Percentiles rank a stretch among this genome's conserved stretches.
Evolutionary conservation across 2,113 vertebrate genomes (phyloP).

Genomic region (Neopipo cinnamomea): DNA sequence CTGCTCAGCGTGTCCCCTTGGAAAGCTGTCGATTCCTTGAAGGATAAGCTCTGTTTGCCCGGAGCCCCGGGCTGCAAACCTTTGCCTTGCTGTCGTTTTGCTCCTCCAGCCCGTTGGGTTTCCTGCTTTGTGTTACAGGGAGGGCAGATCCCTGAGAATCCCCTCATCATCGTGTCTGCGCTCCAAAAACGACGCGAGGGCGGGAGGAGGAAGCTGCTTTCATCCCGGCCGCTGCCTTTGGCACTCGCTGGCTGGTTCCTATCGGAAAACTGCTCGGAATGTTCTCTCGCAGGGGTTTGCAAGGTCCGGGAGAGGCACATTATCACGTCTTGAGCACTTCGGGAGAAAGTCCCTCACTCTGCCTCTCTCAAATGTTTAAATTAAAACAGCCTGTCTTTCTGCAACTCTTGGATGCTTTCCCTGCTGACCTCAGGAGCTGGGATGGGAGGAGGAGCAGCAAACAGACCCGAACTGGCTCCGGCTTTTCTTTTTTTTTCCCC

Average conservation of each 20-base stretch:
- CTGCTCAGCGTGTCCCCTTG: not conserved
- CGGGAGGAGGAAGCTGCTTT: not conserved
- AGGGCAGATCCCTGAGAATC: not conserved
- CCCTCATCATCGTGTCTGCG: accelerated
- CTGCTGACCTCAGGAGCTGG: conserved; percentile 56
- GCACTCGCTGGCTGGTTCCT: not conserved
- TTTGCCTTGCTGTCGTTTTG: not conserved
- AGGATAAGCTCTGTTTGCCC: not conserved
- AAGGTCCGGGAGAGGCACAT: not conserved
- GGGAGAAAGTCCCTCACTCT: not conserved
- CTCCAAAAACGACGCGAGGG: accelerated
- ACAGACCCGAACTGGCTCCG: not conserved
- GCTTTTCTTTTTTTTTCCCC: not conserved
- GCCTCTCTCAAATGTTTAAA: not conserved
- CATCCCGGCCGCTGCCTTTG: not conserved
- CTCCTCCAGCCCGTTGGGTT: not conserved
- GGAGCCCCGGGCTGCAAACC: not conserved
- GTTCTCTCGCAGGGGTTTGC: not conserved
- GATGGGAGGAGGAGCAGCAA: conserved; percentile 45
- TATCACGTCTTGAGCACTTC: not conserved
- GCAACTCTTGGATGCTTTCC: conserved; percentile 41
- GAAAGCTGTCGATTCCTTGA: not conserved
- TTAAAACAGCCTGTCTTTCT: conserved; percentile 48
- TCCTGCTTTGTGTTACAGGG: not conserved
- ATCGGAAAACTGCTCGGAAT: conserved; percentile 6